Conservation (phyloP, 2,888 invertebrate species). For the Drosophila austrosaltans region DNA sequence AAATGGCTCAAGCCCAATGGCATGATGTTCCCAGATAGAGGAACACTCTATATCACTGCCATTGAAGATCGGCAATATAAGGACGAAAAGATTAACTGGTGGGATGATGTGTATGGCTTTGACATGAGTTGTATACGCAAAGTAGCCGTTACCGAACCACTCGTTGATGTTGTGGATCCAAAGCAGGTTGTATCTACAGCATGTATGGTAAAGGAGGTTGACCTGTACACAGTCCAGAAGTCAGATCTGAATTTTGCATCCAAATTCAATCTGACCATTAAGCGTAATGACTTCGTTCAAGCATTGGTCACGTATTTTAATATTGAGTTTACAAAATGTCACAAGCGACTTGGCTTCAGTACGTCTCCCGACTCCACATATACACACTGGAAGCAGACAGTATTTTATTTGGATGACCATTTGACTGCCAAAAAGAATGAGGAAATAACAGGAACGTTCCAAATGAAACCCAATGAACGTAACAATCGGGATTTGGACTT, state of each 20-base stretch:
- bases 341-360: conserved; percentile 98
- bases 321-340: conserved; percentile 99
- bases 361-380: conserved; percentile 99
- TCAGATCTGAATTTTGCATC: conserved; percentile 96
- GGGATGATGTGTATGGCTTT: conserved; percentile 99
- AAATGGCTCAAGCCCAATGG: conserved; percentile 98
- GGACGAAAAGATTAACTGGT: conserved; percentile 99
- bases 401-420: conserved; percentile 98
- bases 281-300: conserved; percentile 98
- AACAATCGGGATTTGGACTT: conserved; percentile 99
- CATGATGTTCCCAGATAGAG: conserved; percentile 96
- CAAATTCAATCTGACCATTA: conserved; percentile 91
- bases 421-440: conserved; percentile 98
- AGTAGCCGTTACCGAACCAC: conserved; percentile 98
- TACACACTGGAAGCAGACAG: conserved; percentile 99
- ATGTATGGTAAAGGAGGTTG: conserved; percentile 97
- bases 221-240: conserved; percentile 98
- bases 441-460: conserved; percentile 95
- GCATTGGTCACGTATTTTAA: conserved; percentile 99
- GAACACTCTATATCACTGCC: conserved; percentile 96
- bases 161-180: conserved; percentile 99
- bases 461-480: conserved; percentile 97
- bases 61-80: conserved; percentile 99
- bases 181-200: conserved; percentile 99
- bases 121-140: conserved; percentile 99